These are phyloP conservation scores for Drosophila navojoa DNA, from an alignment of 1,140 invertebrate genomes.

Conservation along the genomic window DNA sequence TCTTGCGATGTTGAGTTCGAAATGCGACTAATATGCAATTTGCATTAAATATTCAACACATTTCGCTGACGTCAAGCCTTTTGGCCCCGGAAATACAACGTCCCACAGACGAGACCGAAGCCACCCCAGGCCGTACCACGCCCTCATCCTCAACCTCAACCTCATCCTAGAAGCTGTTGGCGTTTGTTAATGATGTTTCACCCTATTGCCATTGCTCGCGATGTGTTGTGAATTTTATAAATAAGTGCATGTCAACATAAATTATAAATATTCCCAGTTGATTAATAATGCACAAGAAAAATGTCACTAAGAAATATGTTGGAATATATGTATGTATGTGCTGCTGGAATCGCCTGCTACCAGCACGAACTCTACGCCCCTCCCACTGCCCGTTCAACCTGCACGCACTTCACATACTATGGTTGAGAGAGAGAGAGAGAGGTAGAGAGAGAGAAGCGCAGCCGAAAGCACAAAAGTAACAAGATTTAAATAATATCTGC, in stretches of 20 bases:
- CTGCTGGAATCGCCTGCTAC: conserved; percentile 4
- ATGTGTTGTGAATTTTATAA: conserved; percentile 58
- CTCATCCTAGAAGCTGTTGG: conserved; percentile 5
- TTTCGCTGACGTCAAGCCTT: conserved; percentile 31
- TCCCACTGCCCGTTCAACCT: conserved; percentile 1
- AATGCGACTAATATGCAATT: conserved; percentile 44
- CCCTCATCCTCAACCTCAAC: no score
- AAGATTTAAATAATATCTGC: conserved; percentile 3
- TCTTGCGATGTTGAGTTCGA: conserved; percentile 6
- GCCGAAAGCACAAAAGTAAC: conserved; percentile 27
- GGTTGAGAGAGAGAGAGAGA: background rate
- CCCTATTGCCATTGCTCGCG: conserved; percentile 20
- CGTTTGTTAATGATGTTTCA: conserved; percentile 45
- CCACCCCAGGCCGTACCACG: no score
- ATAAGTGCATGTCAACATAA: conserved; percentile 79
- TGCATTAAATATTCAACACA: conserved; percentile 44
- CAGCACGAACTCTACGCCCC: background rate
- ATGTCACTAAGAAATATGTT: conserved; percentile 74
- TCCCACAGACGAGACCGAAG: background rate
- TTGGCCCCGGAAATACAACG: conserved; percentile 14
- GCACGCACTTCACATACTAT: conserved; percentile 26
- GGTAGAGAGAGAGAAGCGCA: background rate
- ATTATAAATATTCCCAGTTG: conserved; percentile 76
- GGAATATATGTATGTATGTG: conserved; percentile 15
- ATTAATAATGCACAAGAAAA: conserved; percentile 76